phyloP scores from a whole-genome alignment of 2,888 invertebrate genomes.

The Zygogramma bicolorata region DNA sequence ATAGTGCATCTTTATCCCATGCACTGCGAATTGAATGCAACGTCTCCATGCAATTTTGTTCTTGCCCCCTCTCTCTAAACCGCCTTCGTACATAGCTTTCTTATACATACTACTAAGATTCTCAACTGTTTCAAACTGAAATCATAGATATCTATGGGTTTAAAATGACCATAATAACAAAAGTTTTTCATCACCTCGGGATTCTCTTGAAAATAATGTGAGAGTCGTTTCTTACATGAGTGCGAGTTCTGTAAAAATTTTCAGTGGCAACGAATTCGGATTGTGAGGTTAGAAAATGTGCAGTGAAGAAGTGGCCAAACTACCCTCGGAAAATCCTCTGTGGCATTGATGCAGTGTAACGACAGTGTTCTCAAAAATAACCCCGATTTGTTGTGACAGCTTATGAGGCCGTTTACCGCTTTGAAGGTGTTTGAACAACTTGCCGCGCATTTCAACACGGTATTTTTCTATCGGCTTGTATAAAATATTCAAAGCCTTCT shows the following conservation, averaged over 20 bases:
- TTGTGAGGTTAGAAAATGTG: conserved; percentile 46
- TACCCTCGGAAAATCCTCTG: conserved; percentile 21
- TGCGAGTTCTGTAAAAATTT: conserved; percentile 28
- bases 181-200: conserved; percentile 29
- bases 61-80: conserved; percentile 49
- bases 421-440: background rate
- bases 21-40: conserved; percentile 46
- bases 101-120: conserved; percentile 62
- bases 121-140: conserved; percentile 64
- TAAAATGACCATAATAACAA: conserved; percentile 56
- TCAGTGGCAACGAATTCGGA: conserved; percentile 37
- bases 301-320: conserved; percentile 39
- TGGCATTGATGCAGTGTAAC: conserved; percentile 23
- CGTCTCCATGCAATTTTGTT: conserved; percentile 51
- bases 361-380: conserved; percentile 27
- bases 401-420: background rate
- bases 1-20: conserved; percentile 49
- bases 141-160: conserved; percentile 61
- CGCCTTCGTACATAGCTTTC: conserved; percentile 60
- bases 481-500: background rate
- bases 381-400: conserved; percentile 1
- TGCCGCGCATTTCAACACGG: background rate
- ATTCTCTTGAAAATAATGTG: conserved; percentile 21
- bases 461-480: background rate
- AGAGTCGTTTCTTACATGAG: conserved; percentile 21